Evolutionary conservation across 2,113 vertebrate genomes (phyloP), one percentile per base, ranked within the genome.

Genomic region (Haemorhous mexicanus): DNA sequence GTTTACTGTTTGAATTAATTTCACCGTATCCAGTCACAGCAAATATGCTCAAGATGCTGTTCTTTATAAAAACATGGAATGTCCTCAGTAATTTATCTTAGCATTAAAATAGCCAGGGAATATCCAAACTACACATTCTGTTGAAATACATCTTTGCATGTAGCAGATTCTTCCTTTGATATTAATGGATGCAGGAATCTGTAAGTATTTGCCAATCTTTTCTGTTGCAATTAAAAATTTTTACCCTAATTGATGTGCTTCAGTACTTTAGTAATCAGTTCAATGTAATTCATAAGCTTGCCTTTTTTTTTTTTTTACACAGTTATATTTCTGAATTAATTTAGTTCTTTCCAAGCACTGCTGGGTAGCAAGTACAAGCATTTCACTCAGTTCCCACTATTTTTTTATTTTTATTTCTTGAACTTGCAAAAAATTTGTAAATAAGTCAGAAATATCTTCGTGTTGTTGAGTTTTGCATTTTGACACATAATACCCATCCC

Each of bases 1-100:
- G 21, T 89, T 92, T 95, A 87, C 66, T 94, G 41, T 85, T 89
- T 83, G 62, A 94, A 93, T 93, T 89, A 35, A 85, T 95, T 93
- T 91, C 63, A 66, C 37, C 39, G 39, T 77, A 67, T 77, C 55
- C 67, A 86, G 67, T 63, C 89, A 86, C 10, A 74, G 63, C 50
- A 93, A 93, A 89, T n/a, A 76, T 35, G 44, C 28, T 91, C 59
- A 94, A 91, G 61, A 76, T 44, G 50, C 62, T 84, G 52, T 43
- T 94, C 39, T 63, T 91, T 85, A 87, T 89, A 89, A 94, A 97
- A 91, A 76, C 35, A 76, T 9, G 55, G 55, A 93, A 88, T 50
- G 19, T 26, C 32, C 63, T 74, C 75, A 72, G 43, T 70, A 86
- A 87, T 84, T 83, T 67, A 50, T 69, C 32, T 52, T n/a, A 81